Conservation (phyloP, 2,888 invertebrate genomes). For the Ganaspis brasiliensis region DNA sequence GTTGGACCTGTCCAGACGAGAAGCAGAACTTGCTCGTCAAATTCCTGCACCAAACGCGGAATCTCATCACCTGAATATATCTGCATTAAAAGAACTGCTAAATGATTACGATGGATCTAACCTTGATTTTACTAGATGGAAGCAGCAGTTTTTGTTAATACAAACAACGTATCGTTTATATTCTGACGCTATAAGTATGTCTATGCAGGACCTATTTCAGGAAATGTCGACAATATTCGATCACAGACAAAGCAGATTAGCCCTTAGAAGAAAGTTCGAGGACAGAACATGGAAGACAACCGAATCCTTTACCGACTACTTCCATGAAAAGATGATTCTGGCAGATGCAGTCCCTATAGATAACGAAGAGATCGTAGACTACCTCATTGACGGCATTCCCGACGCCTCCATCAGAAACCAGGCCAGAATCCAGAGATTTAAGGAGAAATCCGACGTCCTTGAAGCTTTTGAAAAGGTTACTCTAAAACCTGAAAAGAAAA, state of each 20-base stretch:
- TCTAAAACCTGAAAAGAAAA: background rate
- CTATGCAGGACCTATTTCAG: conserved; percentile 8
- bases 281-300: conserved; percentile 41
- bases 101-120: conserved; percentile 34
- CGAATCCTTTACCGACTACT: conserved; percentile 53
- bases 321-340: conserved; percentile 50
- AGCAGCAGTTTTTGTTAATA: conserved; percentile 43
- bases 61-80: background rate
- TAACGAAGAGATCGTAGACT: conserved; percentile 53
- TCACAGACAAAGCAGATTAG: conserved; percentile 30
- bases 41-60: background rate
- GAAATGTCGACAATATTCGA: conserved; percentile 50
- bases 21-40: background rate
- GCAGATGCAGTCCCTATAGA: conserved; percentile 34
- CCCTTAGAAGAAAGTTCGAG: conserved; percentile 48
- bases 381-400: conserved; percentile 53
- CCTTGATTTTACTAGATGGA: conserved; percentile 34
- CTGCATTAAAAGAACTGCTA: too few relatives aligned
- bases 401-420: conserved; percentile 45
- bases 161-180: conserved; percentile 41
- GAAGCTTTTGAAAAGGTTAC: background rate
- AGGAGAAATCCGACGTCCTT: background rate
- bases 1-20: background rate
- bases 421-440: conserved; percentile 46
- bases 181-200: conserved; percentile 48